Conservation (phyloP, 2,888 invertebrate genomes). For the Cantharis rufa region DNA sequence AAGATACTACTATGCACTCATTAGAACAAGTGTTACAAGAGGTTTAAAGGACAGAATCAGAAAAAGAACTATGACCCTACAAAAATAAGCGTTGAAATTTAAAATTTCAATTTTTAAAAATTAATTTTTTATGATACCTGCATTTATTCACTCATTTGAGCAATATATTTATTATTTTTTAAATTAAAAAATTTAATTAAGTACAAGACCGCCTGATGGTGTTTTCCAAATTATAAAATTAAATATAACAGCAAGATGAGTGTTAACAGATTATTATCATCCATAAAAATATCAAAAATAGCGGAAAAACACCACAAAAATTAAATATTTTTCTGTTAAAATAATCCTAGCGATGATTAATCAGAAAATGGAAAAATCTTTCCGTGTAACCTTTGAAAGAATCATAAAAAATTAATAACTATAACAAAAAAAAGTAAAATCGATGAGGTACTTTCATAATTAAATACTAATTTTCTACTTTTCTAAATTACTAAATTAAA, state of each 20-base stretch:
- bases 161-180: no score
- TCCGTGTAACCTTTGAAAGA: not conserved
- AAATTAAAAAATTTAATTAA: no score
- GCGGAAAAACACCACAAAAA: not conserved
- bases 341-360: not conserved
- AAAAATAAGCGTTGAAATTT: no score
- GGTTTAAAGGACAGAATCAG: no score
- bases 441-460: slow-evolving; percentile 5
- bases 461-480: slow-evolving; percentile 9
- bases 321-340: not conserved
- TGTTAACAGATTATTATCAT: not conserved
- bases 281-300: not conserved
- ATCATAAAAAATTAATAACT: not conserved
- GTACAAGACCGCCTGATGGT: no score
- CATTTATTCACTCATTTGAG: no score
- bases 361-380: not conserved
- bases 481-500: slow-evolving; percentile 2
- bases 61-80: no score
- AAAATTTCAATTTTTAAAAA: no score
- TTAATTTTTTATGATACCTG: no score
- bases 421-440: not conserved
- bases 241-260: not conserved
- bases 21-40: no score
- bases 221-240: not conserved
- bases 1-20: no score